Evolutionary conservation across 2,888 invertebrate genomes (phyloP).

Genomic region (Sthenelais limicola): DNA sequence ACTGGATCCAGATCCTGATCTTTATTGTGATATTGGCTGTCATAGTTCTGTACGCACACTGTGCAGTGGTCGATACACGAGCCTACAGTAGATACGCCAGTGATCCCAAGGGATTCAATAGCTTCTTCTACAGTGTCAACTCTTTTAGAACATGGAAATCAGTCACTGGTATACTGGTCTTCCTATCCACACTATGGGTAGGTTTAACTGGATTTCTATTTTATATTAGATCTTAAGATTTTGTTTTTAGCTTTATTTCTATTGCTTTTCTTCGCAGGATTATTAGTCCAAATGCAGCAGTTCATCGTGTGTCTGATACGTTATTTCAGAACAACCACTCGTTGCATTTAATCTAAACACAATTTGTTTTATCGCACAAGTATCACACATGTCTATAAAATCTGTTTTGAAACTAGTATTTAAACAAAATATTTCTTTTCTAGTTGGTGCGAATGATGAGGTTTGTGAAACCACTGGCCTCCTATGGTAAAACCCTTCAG

Average conservation of each 20-base stretch:
- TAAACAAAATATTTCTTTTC: background rate
- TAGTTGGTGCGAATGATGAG: conserved; percentile 70
- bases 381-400: background rate
- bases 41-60: conserved; percentile 66
- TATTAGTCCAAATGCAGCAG: too few species aligned
- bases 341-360: too few species aligned
- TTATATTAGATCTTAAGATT: too few species aligned
- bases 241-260: too few species aligned
- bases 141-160: conserved; percentile 71
- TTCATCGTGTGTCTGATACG: too few species aligned
- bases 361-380: background rate
- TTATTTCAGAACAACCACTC: too few species aligned
- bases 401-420: background rate
- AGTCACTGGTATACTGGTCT: conserved; percentile 72
- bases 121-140: conserved; percentile 61
- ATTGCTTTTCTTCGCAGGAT: too few species aligned
- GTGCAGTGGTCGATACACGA: conserved; percentile 66
- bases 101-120: conserved; percentile 57
- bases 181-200: conserved; percentile 73
- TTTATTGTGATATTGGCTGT: conserved; percentile 61
- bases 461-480: conserved; percentile 71
- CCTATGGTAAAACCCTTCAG: conserved; percentile 68
- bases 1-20: conserved; percentile 66
- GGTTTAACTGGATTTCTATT: too few species aligned
- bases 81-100: conserved; percentile 66